phyloP scores from a whole-genome alignment of 2,888 invertebrate species.

The Rutpela maculata region DNA sequence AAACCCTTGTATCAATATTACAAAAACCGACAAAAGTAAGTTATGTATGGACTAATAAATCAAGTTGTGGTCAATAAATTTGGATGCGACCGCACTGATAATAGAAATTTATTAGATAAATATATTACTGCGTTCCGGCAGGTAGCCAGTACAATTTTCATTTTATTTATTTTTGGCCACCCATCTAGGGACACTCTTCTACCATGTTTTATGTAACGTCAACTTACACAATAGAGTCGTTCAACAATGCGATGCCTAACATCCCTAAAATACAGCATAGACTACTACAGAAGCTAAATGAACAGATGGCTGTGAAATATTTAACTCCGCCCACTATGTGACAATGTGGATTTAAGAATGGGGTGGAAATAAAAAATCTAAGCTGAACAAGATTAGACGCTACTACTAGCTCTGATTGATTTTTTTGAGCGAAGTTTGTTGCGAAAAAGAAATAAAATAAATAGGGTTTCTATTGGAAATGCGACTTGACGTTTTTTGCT shows the following conservation, averaged over 20 bases:
- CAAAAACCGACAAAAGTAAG: constrained; percentile 26
- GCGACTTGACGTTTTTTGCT: no score
- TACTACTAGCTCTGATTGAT: constrained; percentile 36
- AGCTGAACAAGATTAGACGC: constrained; percentile 19
- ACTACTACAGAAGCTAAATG: constrained; percentile 53
- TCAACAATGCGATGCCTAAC: constrained; percentile 32
- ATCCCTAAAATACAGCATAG: constrained; percentile 37
- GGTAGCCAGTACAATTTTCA: constrained; percentile 28
- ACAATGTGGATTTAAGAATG: constrained; percentile 47
- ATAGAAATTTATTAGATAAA: constrained; percentile 39
- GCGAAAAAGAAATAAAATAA: not conserved
- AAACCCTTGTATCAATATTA: constrained; percentile 29
- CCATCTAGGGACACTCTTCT: constrained; percentile 37
- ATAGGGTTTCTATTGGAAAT: not conserved
- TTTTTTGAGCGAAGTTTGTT: not conserved
- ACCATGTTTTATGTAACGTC: constrained; percentile 39
- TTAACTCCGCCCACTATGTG: constrained; percentile 49
- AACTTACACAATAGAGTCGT: constrained; percentile 39
- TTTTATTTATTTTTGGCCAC: constrained; percentile 42
- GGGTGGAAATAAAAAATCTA: constrained; percentile 39
- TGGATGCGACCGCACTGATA: constrained; percentile 12
- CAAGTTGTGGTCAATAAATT: constrained; percentile 32
- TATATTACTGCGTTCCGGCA: constrained; percentile 25
- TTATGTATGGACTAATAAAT: constrained; percentile 28
- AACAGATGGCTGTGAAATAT: constrained; percentile 54